Evolutionary conservation across 2,888 invertebrate species (phyloP).

Genomic region (Lomographa bimaculata): DNA sequence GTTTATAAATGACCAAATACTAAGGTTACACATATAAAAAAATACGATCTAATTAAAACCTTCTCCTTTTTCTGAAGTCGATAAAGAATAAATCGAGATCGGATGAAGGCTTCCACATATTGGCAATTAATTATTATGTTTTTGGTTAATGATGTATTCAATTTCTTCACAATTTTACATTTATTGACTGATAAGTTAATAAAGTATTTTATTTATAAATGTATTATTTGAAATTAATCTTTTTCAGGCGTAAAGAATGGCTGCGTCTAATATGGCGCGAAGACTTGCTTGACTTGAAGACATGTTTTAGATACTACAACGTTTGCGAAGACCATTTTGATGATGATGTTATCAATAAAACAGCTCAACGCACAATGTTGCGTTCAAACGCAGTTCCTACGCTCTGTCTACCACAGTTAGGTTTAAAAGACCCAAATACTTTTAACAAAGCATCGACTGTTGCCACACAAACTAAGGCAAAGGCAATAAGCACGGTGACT

Average conservation of each 20-base stretch:
- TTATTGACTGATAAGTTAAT: too few species aligned
- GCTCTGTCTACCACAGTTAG: constrained; percentile 1
- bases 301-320: not conserved
- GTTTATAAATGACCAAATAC: too few species aligned
- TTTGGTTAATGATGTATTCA: too few species aligned
- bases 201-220: too few species aligned
- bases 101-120: too few species aligned
- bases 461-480: not conserved
- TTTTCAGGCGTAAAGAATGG: constrained; percentile 11
- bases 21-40: too few species aligned
- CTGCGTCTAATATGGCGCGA: constrained; percentile 4
- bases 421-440: not conserved
- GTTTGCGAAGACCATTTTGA: constrained; percentile 15
- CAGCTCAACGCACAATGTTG: not conserved
- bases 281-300: not conserved
- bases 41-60: too few species aligned
- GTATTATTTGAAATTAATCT: too few species aligned
- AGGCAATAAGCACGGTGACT: not conserved
- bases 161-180: too few species aligned
- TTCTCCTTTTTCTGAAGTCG: too few species aligned
- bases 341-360: not conserved
- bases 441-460: not conserved
- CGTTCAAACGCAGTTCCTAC: not conserved
- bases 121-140: too few species aligned
- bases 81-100: too few species aligned